These are phyloP conservation scores for Henicopernis longicauda DNA, from an alignment of 2,113 vertebrate genomes.

Conservation along the genomic window DNA sequence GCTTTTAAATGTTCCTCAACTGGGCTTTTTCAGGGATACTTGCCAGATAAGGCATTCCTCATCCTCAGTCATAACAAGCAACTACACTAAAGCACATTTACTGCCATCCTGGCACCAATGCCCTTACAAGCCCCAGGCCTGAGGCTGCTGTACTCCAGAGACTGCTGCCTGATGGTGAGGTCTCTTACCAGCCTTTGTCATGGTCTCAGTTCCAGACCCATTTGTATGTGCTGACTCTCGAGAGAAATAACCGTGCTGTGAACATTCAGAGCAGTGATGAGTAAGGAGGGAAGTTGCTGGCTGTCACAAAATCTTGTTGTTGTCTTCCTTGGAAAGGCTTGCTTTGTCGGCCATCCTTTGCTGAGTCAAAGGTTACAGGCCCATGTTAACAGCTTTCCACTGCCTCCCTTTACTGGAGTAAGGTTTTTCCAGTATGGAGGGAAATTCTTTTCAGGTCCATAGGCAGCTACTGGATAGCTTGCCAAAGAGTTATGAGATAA, in stretches of 20 bases:
- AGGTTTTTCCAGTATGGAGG: neutral
- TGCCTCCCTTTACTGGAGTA: neutral
- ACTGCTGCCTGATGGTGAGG: neutral
- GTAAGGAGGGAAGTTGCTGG: neutral
- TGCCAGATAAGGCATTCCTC: neutral
- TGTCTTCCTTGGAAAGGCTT: neutral
- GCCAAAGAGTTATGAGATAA: neutral
- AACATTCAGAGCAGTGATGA: neutral
- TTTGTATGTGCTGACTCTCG: neutral
- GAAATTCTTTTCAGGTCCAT: neutral
- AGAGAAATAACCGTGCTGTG: neutral
- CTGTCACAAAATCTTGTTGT: neutral
- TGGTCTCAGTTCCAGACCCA: neutral
- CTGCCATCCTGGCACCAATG: neutral
- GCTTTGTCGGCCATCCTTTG: neutral
- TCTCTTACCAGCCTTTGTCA: neutral
- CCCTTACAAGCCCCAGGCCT: neutral
- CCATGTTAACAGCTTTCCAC: neutral
- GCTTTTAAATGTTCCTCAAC: neutral
- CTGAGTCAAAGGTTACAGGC: neutral
- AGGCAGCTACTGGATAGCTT: neutral
- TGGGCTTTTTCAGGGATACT: neutral
- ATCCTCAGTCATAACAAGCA: neutral
- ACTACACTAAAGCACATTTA: neutral
- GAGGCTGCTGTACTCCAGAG: neutral